A percentile compares a stretch with the other conserved stretches of the same genome.
These are phyloP conservation scores for Gobiocypris rarus DNA, from an alignment of 2,113 vertebrate species.

Conservation along the genomic window DNA sequence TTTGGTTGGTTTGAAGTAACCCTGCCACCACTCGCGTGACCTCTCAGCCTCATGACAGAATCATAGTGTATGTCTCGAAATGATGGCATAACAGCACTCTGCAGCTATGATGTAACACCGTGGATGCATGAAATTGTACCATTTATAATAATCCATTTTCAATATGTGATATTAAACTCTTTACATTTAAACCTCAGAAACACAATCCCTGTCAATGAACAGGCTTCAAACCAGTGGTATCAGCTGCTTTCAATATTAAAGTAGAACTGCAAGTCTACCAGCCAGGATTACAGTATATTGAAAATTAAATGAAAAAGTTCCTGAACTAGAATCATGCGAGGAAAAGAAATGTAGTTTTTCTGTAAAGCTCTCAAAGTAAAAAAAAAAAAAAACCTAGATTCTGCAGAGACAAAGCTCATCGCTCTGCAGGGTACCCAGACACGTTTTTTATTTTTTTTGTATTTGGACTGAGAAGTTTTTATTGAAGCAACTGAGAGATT, in stretches of 20 bases:
- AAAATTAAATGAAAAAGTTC: background rate
- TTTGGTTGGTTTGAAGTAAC: conserved; percentile 8
- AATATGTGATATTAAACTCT: background rate
- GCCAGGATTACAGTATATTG: background rate
- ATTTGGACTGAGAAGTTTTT: background rate
- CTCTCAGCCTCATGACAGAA: conserved; percentile 60
- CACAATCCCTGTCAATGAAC: background rate
- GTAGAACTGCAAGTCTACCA: background rate
- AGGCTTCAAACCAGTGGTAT: background rate
- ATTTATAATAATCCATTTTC: background rate
- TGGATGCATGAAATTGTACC: background rate
- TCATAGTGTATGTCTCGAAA: background rate
- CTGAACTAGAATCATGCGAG: background rate
- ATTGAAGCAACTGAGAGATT: background rate
- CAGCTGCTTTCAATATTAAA: background rate
- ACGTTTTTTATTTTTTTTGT: too few relatives aligned
- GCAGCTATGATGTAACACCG: conserved; percentile 6
- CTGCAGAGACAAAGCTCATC: background rate
- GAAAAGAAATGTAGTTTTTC: background rate
- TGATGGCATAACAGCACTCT: background rate
- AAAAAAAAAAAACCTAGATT: too few relatives aligned
- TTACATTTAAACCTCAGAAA: conserved; percentile 13
- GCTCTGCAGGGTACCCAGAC: background rate
- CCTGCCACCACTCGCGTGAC: conserved; percentile 67
- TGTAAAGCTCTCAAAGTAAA: background rate